Evolutionary conservation across 2,113 vertebrate species (phyloP), one percentile per base, ranked within the genome.

Genomic region (Mungos mungo): DNA sequence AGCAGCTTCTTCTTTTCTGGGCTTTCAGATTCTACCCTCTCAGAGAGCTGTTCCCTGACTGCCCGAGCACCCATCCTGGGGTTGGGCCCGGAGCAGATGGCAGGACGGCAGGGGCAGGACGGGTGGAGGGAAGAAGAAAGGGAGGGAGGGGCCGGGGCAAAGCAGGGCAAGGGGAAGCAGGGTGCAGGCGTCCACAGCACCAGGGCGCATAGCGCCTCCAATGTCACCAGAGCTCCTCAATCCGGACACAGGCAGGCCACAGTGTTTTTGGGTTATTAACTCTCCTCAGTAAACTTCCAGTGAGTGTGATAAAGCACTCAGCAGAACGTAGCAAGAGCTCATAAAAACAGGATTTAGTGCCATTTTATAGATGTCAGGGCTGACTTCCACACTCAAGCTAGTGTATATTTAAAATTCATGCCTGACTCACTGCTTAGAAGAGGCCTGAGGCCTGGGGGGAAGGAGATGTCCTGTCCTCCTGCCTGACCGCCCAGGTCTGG

Each of bases 331-430:
- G 85, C 93, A 52, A 83, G 97, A 97, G 90, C 97, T 98, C 97
- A 95, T 98, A 98, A 98, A 97, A 97, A 72, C 91, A 95, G 96
- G 85, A 97, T 97, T 98, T 97, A 98, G 91, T 97, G 93, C 95
- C 93, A 92, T 97, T 97, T 98, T 97, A 98, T 98, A 95, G 96
- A 88, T 74, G 93, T 96, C 92, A 97, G 95, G 94, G 54, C 91
- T 95, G 96, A 95, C 95, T 71, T 23, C 66, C 47, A 88, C 83
- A 68, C 97, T 1, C 19, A 86, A 83, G 50, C 38, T 93, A 41
- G 2, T 83, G n/a, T 19, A 0, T 97, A 83, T 50, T 38, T 90
- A 98, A 95, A 97, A 97, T 96, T 83, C 92, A 31, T 0, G 52
- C 90, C 33, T n/a, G 33, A 81, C 25, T 72, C 54, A 68, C 27